Evolutionary conservation across 2,113 vertebrate species (phyloP).

Genomic region (Piprites chloris): DNA sequence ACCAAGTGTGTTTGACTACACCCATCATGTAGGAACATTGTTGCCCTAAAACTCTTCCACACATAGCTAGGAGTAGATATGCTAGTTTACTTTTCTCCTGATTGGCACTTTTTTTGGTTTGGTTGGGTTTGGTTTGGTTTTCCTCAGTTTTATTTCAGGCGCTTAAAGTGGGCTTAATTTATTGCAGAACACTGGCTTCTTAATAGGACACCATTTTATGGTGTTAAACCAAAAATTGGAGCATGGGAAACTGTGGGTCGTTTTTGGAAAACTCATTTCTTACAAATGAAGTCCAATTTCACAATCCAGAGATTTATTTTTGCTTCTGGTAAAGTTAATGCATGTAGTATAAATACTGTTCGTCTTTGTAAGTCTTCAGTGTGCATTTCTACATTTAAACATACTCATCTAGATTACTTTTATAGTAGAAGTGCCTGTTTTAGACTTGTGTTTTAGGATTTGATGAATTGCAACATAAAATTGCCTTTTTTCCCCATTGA

Average conservation of each 20-base stretch:
- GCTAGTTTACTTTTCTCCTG: neutral
- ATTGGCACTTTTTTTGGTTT: neutral
- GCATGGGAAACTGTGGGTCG: neutral
- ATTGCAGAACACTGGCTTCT: neutral
- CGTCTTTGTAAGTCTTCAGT: neutral
- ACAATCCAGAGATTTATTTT: neutral
- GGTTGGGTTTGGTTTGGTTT: neutral
- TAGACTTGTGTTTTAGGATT: neutral
- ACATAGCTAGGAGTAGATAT: neutral
- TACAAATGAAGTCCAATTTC: neutral
- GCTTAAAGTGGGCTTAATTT: neutral
- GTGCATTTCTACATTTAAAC: neutral
- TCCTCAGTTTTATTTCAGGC: neutral
- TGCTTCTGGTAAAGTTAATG: neutral
- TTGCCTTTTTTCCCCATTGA: neutral
- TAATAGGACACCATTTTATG: neutral
- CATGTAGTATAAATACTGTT: neutral
- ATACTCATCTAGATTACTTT: neutral
- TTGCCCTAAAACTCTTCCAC: neutral
- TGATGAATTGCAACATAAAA: neutral
- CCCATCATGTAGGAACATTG: neutral
- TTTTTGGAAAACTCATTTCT: neutral
- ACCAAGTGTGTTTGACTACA: rapidly evolving
- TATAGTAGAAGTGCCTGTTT: neutral
- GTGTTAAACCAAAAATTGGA: neutral